Evolutionary conservation across 2,888 invertebrate genomes (phyloP).

Genomic region (Lucinisca nassula): DNA sequence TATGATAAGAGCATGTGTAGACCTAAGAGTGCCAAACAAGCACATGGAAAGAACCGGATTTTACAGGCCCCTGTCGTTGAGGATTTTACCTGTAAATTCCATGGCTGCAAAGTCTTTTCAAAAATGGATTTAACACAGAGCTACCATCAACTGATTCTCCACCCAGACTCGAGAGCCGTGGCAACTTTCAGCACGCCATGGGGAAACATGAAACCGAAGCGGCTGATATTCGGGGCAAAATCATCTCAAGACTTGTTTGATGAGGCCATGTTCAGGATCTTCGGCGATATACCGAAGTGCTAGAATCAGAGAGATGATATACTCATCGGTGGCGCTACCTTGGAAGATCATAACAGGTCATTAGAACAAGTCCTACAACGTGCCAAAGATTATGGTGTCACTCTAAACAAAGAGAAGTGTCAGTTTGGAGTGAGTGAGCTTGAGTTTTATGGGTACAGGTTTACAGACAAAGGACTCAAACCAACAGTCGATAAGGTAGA

Average conservation of each 20-base stretch:
- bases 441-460: too few relatives aligned
- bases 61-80: constrained; percentile 40
- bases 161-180: neutral
- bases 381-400: constrained; percentile 28
- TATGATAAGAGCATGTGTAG: constrained; percentile 24
- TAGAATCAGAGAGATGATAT: too few relatives aligned
- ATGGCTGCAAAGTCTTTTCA: constrained; percentile 14
- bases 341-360: constrained; percentile 29
- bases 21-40: neutral
- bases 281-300: neutral
- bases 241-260: constrained; percentile 6
- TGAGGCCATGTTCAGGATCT: constrained; percentile 1
- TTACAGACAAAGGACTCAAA: too few relatives aligned
- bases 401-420: too few relatives aligned
- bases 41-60: constrained; percentile 22
- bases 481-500: constrained; percentile 13
- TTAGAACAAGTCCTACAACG: constrained; percentile 24
- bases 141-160: neutral
- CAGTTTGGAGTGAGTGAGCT: too few relatives aligned
- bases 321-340: neutral
- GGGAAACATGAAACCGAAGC: constrained; percentile 18
- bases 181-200: constrained; percentile 3
- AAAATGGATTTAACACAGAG: constrained; percentile 20
- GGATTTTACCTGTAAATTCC: constrained; percentile 38
- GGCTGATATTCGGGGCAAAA: constrained; percentile 37